These are phyloP conservation scores for Nephotettix cincticeps DNA, from an alignment of 1,140 invertebrate genomes.

Conservation along the genomic window DNA sequence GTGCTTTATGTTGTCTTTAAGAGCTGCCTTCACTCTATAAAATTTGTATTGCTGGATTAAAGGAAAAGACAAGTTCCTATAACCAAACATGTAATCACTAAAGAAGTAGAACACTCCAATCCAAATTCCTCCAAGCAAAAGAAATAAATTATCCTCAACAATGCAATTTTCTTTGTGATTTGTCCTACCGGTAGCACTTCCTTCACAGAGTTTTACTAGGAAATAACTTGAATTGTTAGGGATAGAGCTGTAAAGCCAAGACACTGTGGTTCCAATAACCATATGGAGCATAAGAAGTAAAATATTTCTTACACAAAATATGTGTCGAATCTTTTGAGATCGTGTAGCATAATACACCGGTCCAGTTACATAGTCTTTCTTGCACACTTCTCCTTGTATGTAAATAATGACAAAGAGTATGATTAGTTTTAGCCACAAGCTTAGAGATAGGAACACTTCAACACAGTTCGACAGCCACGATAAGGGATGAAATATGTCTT, in stretches of 20 bases:
- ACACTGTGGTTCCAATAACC: constrained; percentile 56
- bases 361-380: constrained; percentile 56
- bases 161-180: constrained; percentile 44
- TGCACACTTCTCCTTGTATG: constrained; percentile 57
- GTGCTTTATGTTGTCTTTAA: constrained; percentile 55
- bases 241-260: constrained; percentile 62
- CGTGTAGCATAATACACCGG: constrained; percentile 57
- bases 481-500: constrained; percentile 52
- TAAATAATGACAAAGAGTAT: constrained; percentile 53
- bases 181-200: constrained; percentile 33
- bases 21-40: constrained; percentile 58
- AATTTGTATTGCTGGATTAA: constrained; percentile 66
- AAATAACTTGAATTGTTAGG: constrained; percentile 53
- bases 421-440: constrained; percentile 56
- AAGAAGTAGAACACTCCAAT: constrained; percentile 67
- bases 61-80: constrained; percentile 54
- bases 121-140: constrained; percentile 65
- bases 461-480: constrained; percentile 53
- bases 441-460: constrained; percentile 51
- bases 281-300: constrained; percentile 57
- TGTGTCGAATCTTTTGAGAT: constrained; percentile 58
- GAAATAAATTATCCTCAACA: constrained; percentile 56
- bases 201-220: constrained; percentile 46
- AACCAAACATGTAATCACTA: constrained; percentile 53
- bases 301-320: constrained; percentile 60